Evolutionary conservation across 2,888 invertebrate genomes (phyloP).

Genomic region (Microchrysa polita): DNA sequence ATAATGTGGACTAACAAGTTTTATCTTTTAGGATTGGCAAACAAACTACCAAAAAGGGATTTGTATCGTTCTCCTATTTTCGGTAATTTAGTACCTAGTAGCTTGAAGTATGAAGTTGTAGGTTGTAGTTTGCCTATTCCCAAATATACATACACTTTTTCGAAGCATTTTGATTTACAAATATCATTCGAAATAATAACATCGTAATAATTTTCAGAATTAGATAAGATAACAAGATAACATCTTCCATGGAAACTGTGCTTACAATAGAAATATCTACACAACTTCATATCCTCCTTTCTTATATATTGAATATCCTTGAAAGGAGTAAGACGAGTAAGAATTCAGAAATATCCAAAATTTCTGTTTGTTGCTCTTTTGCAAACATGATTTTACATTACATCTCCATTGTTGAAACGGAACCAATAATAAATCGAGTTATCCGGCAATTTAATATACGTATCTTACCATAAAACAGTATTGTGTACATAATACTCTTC

Average conservation of each 20-base stretch:
- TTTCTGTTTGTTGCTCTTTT: constrained; percentile 19
- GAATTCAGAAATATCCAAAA: constrained; percentile 1
- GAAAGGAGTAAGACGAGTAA: not conserved
- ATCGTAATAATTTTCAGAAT: no score
- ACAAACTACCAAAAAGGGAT: not conserved
- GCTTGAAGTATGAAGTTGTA: no score
- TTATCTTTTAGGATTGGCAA: constrained; percentile 20
- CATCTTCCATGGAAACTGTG: not conserved
- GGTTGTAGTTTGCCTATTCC: not conserved
- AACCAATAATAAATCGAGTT: constrained; percentile 52
- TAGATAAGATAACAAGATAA: not conserved
- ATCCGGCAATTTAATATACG: constrained; percentile 52
- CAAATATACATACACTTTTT: no score
- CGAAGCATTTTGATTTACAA: no score
- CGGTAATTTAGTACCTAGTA: not conserved
- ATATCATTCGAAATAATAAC: no score
- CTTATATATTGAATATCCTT: not conserved
- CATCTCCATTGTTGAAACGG: constrained; percentile 51
- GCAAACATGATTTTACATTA: constrained; percentile 52
- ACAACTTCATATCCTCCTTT: not conserved
- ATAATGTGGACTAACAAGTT: constrained; percentile 12
- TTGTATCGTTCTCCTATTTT: not conserved
- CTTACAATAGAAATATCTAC: not conserved
- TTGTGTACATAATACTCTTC: no score
- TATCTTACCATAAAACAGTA: constrained; percentile 46